Evolutionary conservation across 2,113 vertebrate species (phyloP).

Genomic region (Xiphophorus couchianus): DNA sequence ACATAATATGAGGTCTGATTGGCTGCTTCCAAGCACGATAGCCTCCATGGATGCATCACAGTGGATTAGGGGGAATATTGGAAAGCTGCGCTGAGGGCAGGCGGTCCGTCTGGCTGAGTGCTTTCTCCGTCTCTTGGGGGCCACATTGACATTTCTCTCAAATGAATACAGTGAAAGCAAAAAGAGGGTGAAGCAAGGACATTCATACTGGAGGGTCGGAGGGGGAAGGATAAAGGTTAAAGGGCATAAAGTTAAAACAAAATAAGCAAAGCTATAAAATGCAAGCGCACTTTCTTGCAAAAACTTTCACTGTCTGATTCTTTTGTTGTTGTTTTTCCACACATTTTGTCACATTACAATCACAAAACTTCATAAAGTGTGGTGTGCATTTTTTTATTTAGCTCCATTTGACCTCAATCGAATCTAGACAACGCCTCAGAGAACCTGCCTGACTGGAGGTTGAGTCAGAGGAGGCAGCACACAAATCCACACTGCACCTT

Average conservation of each 20-base stretch:
- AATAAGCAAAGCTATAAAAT: no score
- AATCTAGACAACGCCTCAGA: background rate
- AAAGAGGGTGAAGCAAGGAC: background rate
- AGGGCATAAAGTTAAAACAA: background rate
- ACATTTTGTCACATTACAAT: background rate
- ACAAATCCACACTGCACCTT: background rate
- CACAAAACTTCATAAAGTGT: background rate
- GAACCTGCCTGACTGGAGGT: background rate
- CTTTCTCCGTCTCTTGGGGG: slow-evolving; percentile 18
- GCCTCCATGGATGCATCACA: slow-evolving; percentile 35
- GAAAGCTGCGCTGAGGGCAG: slow-evolving; percentile 42
- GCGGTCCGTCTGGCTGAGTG: slow-evolving; percentile 29
- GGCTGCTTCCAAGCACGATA: slow-evolving; percentile 49
- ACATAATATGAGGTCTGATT: slow-evolving; percentile 61
- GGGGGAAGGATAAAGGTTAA: no score
- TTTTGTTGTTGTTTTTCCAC: no score
- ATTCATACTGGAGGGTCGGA: background rate
- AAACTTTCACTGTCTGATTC: no score
- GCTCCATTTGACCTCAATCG: background rate
- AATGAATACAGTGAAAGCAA: slow-evolving; percentile 5
- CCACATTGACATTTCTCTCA: slow-evolving; percentile 30
- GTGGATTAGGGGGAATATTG: slow-evolving; percentile 65
- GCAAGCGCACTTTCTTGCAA: no score
- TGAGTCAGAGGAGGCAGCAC: background rate
- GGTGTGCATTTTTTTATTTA: background rate